phyloP scores from a whole-genome alignment of 2,113 vertebrate species.

The Rhinolophus ferrumequinum region DNA sequence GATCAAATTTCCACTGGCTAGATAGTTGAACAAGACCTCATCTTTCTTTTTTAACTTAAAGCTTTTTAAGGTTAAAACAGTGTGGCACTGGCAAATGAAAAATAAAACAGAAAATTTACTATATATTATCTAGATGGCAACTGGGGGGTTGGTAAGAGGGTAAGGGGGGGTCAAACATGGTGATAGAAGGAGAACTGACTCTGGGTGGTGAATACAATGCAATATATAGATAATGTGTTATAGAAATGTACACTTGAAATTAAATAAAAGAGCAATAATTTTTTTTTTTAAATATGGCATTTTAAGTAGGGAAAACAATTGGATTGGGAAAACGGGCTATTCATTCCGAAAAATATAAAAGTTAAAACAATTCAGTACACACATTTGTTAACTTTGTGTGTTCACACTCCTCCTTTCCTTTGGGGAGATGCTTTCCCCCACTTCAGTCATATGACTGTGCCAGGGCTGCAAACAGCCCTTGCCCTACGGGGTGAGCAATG shows the following conservation, averaged over 20 bases:
- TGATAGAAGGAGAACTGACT: too few relatives aligned
- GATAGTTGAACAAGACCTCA: not conserved
- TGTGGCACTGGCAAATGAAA: not conserved
- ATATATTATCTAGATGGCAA: not conserved
- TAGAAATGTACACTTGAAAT: too few relatives aligned
- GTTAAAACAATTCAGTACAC: not conserved
- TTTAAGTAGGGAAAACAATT: not conserved
- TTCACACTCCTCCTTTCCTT: not conserved
- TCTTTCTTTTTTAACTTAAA: slow-evolving; percentile 29
- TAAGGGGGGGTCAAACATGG: too few relatives aligned
- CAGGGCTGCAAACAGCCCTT: not conserved
- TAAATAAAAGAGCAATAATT: too few relatives aligned
- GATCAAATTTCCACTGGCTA: not conserved
- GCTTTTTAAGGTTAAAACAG: not conserved
- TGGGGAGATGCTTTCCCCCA: not conserved
- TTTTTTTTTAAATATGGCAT: not conserved
- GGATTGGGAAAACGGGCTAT: not conserved
- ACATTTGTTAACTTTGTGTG: not conserved
- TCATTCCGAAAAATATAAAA: not conserved
- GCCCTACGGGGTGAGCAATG: not conserved
- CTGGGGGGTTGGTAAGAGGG: too few relatives aligned
- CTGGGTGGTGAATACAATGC: too few relatives aligned
- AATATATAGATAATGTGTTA: too few relatives aligned
- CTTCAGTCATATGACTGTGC: not conserved
- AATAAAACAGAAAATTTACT: not conserved